A percentile compares a stretch with the other conserved stretches of the same genome.
phyloP scores from a whole-genome alignment of 2,797 vertebrate species.

The Acanthurus lineatus region DNA sequence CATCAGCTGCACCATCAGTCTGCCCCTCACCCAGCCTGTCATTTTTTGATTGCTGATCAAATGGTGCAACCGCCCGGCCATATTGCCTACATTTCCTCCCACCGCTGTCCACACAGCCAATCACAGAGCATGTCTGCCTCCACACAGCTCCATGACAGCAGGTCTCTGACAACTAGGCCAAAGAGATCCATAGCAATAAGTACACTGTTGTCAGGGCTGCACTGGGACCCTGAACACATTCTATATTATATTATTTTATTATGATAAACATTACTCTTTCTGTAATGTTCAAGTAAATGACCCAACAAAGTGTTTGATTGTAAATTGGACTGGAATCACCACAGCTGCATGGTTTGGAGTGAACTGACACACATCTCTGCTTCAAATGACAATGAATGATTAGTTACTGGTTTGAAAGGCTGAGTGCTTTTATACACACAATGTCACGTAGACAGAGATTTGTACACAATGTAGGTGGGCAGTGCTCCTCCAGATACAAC shows the following conservation, averaged over 20 bases:
- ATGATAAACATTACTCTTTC: neutral
- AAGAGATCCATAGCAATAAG: neutral
- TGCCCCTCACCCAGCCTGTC: slow-evolving; percentile 12
- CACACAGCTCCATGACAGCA: slow-evolving; percentile 27
- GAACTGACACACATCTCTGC: neutral
- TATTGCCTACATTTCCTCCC: slow-evolving; percentile 25
- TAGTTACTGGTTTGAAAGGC: neutral
- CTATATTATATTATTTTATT: neutral
- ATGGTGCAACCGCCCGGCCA: slow-evolving; percentile 33
- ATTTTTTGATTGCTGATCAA: slow-evolving; percentile 27
- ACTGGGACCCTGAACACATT: neutral
- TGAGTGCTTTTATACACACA: slow-evolving; percentile 11
- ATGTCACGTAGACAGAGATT: neutral
- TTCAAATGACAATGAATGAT: neutral
- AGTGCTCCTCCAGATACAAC: neutral
- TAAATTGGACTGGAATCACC: neutral
- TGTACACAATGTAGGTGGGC: slow-evolving; percentile 39
- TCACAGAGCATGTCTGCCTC: slow-evolving; percentile 74
- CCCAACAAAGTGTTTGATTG: neutral
- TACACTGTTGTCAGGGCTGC: neutral
- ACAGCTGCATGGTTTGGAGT: slow-evolving; percentile 30
- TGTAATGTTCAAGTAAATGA: neutral
- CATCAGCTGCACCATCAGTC: slow-evolving; percentile 46
- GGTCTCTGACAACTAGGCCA: slow-evolving; percentile 12
- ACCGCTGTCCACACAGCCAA: slow-evolving; percentile 41